Evolutionary conservation across 2,113 vertebrate species (phyloP), one percentile per base, ranked within the genome.

Genomic region (Myocastor coypus): DNA sequence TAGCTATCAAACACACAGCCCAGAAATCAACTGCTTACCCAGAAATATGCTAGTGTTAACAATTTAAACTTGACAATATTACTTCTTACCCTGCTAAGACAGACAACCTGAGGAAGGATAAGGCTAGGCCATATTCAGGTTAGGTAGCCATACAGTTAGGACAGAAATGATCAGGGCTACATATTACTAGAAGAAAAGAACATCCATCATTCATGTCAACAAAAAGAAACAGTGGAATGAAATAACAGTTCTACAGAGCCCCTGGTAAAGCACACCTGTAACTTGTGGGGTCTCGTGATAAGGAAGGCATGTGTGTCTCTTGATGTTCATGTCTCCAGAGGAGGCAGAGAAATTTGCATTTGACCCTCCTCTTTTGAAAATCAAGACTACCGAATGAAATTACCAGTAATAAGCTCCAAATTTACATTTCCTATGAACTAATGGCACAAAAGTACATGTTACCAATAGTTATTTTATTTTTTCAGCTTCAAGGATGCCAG

Each of bases 351-450:
- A 95, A 89, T 81, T 83, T 91, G 32, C 61, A 94, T 73, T 85
- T 78, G 78, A 30, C 26, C 57, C 59, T 83, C 90, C 30, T 90
- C 50, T 89, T 91, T 63, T 52, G 32, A 92, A 97, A 90, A 97
- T 92, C 82, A 92, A 92, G 94, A 91, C 37, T 86, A 83, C 80
- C 93, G 73, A 94, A 68, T 91, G 30, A 92, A 95, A 94, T 71
- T 40, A 80, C 64, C 17, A 80, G 8, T 32, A 55, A 88, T 52
- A 92, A 71, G 42, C 42, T 90, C 69, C 55, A 95, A 90, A 75
- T 7, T 34, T 40, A 69, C 1, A 96, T 82, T 90, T 96, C 66
- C 64, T 81, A 64, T 46, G 63, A 95, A 94, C 94, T 63, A 77
- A 69, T 50, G 28, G 13, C 34, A 78, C 46, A 68, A 80, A 85